phyloP scores from a whole-genome alignment of 2,113 vertebrate species.

The human region DNA sequence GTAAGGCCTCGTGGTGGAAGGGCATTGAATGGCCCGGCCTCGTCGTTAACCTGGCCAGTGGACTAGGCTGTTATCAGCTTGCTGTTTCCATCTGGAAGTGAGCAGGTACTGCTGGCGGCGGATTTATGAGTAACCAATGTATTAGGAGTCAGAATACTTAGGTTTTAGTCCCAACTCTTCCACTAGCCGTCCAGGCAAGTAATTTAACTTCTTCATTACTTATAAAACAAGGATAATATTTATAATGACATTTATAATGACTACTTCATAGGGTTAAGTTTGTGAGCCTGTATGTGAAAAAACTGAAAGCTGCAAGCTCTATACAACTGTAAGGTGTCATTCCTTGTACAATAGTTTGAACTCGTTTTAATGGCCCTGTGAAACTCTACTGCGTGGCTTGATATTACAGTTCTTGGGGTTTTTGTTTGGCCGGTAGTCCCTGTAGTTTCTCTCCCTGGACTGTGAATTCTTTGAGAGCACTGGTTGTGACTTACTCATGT shows the following conservation, averaged over 20 bases:
- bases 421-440: not conserved
- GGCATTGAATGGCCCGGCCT: not conserved
- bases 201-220: conserved; percentile 2
- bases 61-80: not conserved
- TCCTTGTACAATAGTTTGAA: not conserved
- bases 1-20: no score
- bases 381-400: not conserved
- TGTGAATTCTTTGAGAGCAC: not conserved
- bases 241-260: not conserved
- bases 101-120: not conserved
- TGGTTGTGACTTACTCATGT: not conserved
- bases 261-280: not conserved
- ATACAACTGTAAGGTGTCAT: not conserved
- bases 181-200: not conserved
- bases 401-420: not conserved
- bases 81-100: not conserved
- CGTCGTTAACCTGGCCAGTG: not conserved
- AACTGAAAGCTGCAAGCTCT: not conserved
- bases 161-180: not conserved
- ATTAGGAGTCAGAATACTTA: not conserved
- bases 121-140: not conserved
- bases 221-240: not conserved
- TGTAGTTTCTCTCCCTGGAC: not conserved
- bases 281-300: not conserved
- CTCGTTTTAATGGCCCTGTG: not conserved